Evolutionary conservation across 2,113 vertebrate species (phyloP), one percentile per base, ranked within the genome.

Genomic region (Trematomus loennbergii): DNA sequence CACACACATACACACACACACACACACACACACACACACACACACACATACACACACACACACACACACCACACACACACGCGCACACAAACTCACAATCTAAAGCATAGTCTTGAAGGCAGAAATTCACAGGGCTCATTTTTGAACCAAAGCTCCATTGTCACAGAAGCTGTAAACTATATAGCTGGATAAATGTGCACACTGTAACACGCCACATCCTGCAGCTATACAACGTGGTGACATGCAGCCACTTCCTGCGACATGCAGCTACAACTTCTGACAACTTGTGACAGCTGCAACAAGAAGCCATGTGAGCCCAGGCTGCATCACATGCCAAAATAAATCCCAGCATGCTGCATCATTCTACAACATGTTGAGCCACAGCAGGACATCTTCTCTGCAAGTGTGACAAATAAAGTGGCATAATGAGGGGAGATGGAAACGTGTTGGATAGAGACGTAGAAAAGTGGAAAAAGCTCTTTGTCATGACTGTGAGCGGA

Each of bases 381-480:
- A 43, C 40, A 65, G 8, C 4, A 13, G 25, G 18, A 53, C 11
- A 17, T 29, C 48, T 53, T 3, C 52, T 40, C 5, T 12, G 20
- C 48, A 18, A 10, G 25, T 58, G 3, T 25, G 2, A 63, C 20
- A 20, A 67, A 70, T 20, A 59, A 69, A 5, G 25, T n/a, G n/a
- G 43, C 61, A 74, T 71, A 64, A 69, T 29, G 72, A 72, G 85
- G 75, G 48, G 12, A 40, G 55, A 25, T 52, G 57, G 48, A 55
- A 29, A 69, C 67, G 74, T 40, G 61, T 53, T 66, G 48, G 53
- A 72, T 17, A 60, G 52, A 60, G 52, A 70, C 46, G 59, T 49
- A 36, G 78, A 60, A 65, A 83, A 85, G 62, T 81, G 66, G 72
- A 86, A 86, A 76, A 84, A 62, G 3, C 50, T 64, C 75, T 88